Evolutionary conservation across 2,888 invertebrate species (phyloP).

Genomic region (Sarcophaga carnaria): DNA sequence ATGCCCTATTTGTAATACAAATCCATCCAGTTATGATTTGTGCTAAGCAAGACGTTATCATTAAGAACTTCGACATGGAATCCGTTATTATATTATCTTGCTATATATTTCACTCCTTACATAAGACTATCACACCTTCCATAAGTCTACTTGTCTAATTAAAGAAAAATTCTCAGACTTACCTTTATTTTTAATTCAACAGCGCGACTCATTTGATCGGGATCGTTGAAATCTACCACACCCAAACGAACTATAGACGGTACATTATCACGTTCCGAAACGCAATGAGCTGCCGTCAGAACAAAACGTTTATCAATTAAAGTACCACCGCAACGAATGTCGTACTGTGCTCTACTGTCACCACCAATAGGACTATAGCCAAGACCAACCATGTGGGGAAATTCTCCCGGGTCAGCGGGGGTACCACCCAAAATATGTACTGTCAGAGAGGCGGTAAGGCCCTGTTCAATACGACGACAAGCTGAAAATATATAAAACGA

Average conservation of each 20-base stretch:
- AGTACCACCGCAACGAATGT: constrained; percentile 77
- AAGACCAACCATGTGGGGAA: constrained; percentile 79
- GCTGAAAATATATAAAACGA: constrained; percentile 51
- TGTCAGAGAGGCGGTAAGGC: constrained; percentile 65
- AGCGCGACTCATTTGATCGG: constrained; percentile 35
- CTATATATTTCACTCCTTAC: too few relatives aligned
- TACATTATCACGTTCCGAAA: constrained; percentile 68
- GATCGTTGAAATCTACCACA: constrained; percentile 72
- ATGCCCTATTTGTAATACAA: too few relatives aligned
- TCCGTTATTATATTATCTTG: too few relatives aligned
- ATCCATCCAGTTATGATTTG: too few relatives aligned
- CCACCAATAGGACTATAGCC: constrained; percentile 72
- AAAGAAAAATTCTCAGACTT: constrained; percentile 31
- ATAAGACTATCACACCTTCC: too few relatives aligned
- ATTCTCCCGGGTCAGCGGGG: constrained; percentile 74
- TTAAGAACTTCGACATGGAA: too few relatives aligned
- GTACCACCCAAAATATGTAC: constrained; percentile 77
- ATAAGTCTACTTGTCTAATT: too few relatives aligned
- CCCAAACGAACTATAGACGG: constrained; percentile 77
- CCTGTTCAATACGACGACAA: constrained; percentile 61
- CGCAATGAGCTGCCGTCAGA: constrained; percentile 79
- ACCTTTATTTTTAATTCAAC: constrained; percentile 74
- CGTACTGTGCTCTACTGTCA: constrained; percentile 43
- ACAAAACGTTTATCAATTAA: constrained; percentile 76
- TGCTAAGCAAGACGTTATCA: too few relatives aligned